These are phyloP conservation scores for Caretta caretta DNA, from an alignment of 2,113 vertebrate genomes.

Conservation along the genomic window DNA sequence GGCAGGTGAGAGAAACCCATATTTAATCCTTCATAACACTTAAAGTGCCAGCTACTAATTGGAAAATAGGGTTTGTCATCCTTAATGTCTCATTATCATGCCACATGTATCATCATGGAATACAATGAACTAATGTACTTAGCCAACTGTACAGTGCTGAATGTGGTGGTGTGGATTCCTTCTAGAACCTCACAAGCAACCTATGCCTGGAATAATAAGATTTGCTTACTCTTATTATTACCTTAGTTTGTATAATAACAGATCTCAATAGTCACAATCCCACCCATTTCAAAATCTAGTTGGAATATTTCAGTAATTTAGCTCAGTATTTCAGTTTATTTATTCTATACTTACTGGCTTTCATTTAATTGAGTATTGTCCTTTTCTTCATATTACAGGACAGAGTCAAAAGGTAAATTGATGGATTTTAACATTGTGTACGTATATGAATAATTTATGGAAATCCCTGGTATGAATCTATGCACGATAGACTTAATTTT, in stretches of 20 bases:
- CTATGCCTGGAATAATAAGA: not conserved
- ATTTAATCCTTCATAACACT: not conserved
- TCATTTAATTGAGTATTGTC: not conserved
- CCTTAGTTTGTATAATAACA: not conserved
- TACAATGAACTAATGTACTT: not conserved
- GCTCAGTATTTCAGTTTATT: not conserved
- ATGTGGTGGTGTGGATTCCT: not conserved
- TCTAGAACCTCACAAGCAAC: not conserved
- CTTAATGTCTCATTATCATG: not conserved
- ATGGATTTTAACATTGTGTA: not conserved
- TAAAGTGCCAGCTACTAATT: not conserved
- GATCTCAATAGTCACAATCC: not conserved
- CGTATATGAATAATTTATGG: not conserved
- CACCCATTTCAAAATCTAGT: not conserved
- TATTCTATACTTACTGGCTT: not conserved
- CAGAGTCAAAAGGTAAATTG: not conserved
- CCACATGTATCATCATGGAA: not conserved
- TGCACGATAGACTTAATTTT: not conserved
- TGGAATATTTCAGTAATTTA: not conserved
- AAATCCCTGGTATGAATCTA: not conserved
- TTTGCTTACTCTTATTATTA: not conserved
- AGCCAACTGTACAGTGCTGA: not conserved
- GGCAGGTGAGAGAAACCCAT: not conserved
- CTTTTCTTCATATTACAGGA: not conserved
- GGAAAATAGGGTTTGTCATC: rapidly evolving